Evolutionary conservation across 2,113 vertebrate species (phyloP), one percentile per base, ranked within the genome.

Genomic region (Piaya cayana): DNA sequence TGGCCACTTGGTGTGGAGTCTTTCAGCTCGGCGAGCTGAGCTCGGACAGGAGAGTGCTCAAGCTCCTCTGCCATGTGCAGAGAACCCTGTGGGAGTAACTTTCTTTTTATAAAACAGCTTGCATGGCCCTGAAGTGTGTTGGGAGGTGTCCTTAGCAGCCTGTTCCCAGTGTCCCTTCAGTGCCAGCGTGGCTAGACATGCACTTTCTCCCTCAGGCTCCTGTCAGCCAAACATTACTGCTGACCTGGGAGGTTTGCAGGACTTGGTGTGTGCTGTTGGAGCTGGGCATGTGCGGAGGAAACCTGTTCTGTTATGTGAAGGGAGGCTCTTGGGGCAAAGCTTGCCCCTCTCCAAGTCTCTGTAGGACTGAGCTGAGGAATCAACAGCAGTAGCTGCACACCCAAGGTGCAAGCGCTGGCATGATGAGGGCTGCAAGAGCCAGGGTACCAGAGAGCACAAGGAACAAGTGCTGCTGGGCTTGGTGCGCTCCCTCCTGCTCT

Each of bases 311-410:
- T n/a, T 22, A 62, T 9, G 26, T 47, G 25, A 75, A 67, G 9
- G 34, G 34, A 75, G 75, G 37, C 70, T 91, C 37, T 58, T 11
- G 9, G 50, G 58, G 47, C 56, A 20, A 22, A 79, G 62, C 56
- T 91, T 0, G 0, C 63, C 34, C 5, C 18, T 79, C 12, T 9
- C 37, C 1, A 0, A 4, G 36, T 49, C 36, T 81, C 49, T 1
- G 0, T 39, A 25, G 52, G 62, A 36, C 58, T 71, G 56, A 72
- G 32, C 52, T 0, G 0, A 12, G 81, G 43, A 59, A 64, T 22
- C 30, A 4, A 42, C 27, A 43, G 77, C 52, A 30, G 43, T 12
- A 59, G 76, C 70, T 52, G 39, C 55, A 64, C 67, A 34, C 59
- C 19, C 0, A 1, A 37, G 34, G 25, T 70, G 2, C 49, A 9